These are phyloP conservation scores for Theristicus caerulescens DNA, from an alignment of 2,113 vertebrate species.

Conservation along the genomic window DNA sequence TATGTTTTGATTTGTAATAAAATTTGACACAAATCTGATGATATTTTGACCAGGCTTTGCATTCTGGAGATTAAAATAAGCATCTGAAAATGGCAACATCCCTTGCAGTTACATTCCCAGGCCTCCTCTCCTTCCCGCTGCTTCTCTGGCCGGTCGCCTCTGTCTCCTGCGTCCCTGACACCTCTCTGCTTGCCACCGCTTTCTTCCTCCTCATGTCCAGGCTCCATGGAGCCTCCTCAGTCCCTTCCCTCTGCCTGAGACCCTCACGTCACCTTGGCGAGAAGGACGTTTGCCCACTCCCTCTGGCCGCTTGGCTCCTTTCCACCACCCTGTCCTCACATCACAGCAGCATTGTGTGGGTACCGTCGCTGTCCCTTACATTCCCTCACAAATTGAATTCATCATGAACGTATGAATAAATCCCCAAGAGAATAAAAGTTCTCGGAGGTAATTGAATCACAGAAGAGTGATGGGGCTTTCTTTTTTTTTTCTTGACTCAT, in stretches of 20 bases:
- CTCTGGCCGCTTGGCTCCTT: background rate
- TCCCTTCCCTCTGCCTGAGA: background rate
- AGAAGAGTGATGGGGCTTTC: constrained; percentile 22
- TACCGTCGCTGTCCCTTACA: background rate
- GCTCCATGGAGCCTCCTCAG: background rate
- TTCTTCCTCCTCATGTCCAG: background rate
- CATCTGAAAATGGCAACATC: background rate
- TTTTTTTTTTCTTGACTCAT: constrained; percentile 47
- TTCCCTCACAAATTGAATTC: constrained; percentile 30
- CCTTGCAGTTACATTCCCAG: background rate
- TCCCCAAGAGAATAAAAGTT: constrained; percentile 55
- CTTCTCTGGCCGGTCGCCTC: background rate
- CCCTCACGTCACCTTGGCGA: background rate
- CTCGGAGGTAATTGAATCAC: constrained; percentile 65
- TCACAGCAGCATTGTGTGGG: background rate
- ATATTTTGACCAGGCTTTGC: constrained; percentile 36
- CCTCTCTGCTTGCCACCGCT: background rate
- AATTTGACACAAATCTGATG: constrained; percentile 58
- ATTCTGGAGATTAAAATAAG: constrained; percentile 18
- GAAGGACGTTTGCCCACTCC: background rate
- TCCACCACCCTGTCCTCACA: fast-evolving
- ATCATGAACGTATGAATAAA: constrained; percentile 44
- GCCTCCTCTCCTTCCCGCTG: fast-evolving
- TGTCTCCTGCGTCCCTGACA: background rate
- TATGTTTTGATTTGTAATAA: constrained; percentile 38